Percentiles rank a stretch among this genome's conserved stretches.
phyloP scores from a whole-genome alignment of 2,113 vertebrate genomes.

The Burhinus bistriatus region DNA sequence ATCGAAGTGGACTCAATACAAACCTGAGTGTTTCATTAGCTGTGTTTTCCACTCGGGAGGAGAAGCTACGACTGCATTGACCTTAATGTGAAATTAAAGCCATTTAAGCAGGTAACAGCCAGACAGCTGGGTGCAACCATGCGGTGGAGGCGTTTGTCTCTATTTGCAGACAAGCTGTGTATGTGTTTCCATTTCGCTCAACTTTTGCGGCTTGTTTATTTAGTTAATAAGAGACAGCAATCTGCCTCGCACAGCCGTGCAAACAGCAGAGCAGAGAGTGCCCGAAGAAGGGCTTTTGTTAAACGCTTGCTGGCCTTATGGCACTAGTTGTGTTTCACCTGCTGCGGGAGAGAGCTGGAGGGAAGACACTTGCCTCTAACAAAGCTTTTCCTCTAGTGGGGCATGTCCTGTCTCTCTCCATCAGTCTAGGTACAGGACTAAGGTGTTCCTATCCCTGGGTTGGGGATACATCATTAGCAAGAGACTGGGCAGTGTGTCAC shows the following conservation, averaged over 20 bases:
- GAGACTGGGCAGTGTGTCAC: background rate
- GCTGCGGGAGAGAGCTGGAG: background rate
- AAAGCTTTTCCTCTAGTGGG: background rate
- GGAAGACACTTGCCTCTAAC: background rate
- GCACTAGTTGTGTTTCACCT: background rate
- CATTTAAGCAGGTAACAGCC: constrained; percentile 45
- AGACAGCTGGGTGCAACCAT: constrained; percentile 55
- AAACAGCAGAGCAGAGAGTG: background rate
- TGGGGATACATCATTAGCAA: background rate
- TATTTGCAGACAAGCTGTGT: constrained; percentile 53
- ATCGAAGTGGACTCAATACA: background rate
- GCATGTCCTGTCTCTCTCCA: background rate
- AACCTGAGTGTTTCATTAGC: background rate
- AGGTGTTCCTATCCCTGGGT: background rate
- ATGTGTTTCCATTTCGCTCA: constrained; percentile 28
- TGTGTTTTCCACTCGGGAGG: constrained; percentile 9
- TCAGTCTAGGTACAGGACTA: background rate
- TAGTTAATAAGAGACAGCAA: constrained; percentile 49
- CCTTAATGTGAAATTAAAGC: constrained; percentile 42
- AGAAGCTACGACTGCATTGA: background rate
- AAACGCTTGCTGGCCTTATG: background rate
- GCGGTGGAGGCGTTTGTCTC: constrained; percentile 21
- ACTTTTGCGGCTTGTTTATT: constrained; percentile 58
- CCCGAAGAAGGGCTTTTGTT: background rate
- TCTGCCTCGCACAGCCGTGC: background rate